A percentile compares a stretch with the other conserved stretches of the same genome.
Conservation (phyloP, 2,113 vertebrate species). For the human (Homo sapiens) region DNA sequence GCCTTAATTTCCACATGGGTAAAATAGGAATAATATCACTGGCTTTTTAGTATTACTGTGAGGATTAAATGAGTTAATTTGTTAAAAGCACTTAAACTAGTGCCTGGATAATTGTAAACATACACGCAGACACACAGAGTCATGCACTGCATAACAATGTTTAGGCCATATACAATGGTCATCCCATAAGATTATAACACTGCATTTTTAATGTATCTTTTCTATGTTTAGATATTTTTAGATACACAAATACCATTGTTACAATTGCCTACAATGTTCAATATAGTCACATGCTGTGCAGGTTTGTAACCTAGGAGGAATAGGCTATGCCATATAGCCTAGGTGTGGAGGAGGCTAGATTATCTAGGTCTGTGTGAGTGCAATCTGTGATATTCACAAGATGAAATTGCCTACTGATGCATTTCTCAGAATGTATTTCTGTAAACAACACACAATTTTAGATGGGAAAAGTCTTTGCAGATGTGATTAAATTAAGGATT, state of each 20-base stretch:
- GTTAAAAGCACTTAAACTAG: background rate
- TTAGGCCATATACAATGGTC: background rate
- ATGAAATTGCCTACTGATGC: too few relatives aligned
- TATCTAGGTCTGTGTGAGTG: background rate
- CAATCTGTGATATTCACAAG: background rate
- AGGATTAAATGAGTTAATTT: background rate
- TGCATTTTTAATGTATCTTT: background rate
- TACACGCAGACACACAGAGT: background rate
- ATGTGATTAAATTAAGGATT: background rate
- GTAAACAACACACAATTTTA: background rate
- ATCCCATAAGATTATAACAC: background rate
- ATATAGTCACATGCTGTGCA: background rate
- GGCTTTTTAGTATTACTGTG: background rate
- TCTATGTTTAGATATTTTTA: background rate
- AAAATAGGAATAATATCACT: background rate
- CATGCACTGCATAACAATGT: background rate
- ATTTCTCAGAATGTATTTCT: background rate
- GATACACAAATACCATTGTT: background rate
- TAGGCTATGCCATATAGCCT: background rate
- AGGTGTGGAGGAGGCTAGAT: background rate
- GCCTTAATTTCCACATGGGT: background rate
- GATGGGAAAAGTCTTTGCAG: background rate
- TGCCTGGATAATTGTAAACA: too few relatives aligned
- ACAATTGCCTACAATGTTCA: background rate
- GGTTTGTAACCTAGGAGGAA: background rate